phyloP scores from a whole-genome alignment of 2,888 invertebrate genomes.

The Labia minor region DNA sequence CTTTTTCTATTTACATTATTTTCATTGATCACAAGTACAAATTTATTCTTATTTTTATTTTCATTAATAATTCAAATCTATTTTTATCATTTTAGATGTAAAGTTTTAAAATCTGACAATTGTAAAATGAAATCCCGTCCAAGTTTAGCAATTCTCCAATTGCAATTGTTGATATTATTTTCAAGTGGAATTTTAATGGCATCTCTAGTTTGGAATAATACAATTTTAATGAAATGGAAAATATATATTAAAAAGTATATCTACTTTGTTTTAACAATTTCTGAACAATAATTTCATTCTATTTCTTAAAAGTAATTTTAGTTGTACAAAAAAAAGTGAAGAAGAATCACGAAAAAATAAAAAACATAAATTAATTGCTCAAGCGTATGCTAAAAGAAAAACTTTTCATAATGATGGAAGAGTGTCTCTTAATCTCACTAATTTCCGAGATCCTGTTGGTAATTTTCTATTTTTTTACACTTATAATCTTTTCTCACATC shows the following conservation, averaged over 20 bases:
- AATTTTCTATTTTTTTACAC: too few species aligned
- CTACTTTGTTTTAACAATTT: not conserved
- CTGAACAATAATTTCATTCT: too few species aligned
- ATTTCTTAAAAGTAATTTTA: too few species aligned
- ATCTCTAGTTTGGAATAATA: conserved; percentile 87
- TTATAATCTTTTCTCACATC: not conserved
- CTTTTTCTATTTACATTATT: too few species aligned
- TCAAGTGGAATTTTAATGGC: conserved; percentile 80
- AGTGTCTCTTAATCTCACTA: conserved; percentile 76
- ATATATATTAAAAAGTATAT: conserved; percentile 67
- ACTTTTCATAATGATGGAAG: conserved; percentile 71
- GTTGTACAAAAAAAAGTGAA: conserved; percentile 37
- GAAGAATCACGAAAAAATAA: conserved; percentile 56
- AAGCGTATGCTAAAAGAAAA: conserved; percentile 78
- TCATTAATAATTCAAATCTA: too few species aligned
- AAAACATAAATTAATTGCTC: conserved; percentile 84
- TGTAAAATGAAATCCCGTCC: conserved; percentile 64
- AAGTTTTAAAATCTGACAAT: conserved; percentile 30
- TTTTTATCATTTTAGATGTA: conserved; percentile 34
- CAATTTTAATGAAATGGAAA: conserved; percentile 75
- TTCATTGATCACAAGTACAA: too few species aligned
- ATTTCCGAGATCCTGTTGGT: conserved; percentile 79
- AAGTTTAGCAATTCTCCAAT: conserved; percentile 67
- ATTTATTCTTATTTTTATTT: too few species aligned
- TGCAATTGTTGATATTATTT: conserved; percentile 73